Evolutionary conservation across 1,140 invertebrate genomes (phyloP).

Genomic region (Listronotus bonariensis): DNA sequence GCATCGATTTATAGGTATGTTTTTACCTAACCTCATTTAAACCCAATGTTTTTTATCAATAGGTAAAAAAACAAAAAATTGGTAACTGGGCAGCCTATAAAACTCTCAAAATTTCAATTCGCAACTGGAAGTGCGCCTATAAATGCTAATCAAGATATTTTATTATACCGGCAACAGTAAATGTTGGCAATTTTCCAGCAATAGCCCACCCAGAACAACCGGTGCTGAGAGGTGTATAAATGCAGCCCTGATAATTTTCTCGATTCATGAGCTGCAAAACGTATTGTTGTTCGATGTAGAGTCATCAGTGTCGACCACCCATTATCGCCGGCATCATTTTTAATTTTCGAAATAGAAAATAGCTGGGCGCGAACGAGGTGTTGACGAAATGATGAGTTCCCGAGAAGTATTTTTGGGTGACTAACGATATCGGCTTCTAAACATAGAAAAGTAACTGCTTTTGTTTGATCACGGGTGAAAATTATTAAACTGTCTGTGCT

Average conservation of each 20-base stretch:
- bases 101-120: neutral
- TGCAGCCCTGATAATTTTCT: slow-evolving; percentile 42
- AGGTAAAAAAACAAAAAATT: too few relatives aligned
- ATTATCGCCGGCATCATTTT: slow-evolving; percentile 38
- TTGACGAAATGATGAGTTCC: slow-evolving; percentile 40
- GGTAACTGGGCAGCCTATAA: too few relatives aligned
- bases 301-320: slow-evolving; percentile 46
- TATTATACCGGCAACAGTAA: slow-evolving; percentile 1
- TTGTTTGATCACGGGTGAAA: slow-evolving; percentile 30
- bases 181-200: slow-evolving; percentile 2
- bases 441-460: slow-evolving; percentile 31
- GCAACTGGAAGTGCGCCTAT: neutral
- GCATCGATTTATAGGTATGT: too few relatives aligned
- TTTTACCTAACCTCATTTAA: too few relatives aligned
- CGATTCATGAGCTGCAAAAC: slow-evolving; percentile 45
- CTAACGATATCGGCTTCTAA: slow-evolving; percentile 33
- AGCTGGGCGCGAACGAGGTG: slow-evolving; percentile 33
- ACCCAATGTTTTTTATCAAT: too few relatives aligned
- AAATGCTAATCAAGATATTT: slow-evolving; percentile 9
- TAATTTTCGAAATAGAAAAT: slow-evolving; percentile 39
- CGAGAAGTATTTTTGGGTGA: slow-evolving; percentile 30
- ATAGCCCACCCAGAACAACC: slow-evolving; percentile 46
- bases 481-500: slow-evolving; percentile 27
- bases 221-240: slow-evolving; percentile 49
- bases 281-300: slow-evolving; percentile 39